Evolutionary conservation across 2,888 invertebrate species (phyloP), one percentile per base, ranked within the genome.

Genomic region (Hyppa rectilinea): DNA sequence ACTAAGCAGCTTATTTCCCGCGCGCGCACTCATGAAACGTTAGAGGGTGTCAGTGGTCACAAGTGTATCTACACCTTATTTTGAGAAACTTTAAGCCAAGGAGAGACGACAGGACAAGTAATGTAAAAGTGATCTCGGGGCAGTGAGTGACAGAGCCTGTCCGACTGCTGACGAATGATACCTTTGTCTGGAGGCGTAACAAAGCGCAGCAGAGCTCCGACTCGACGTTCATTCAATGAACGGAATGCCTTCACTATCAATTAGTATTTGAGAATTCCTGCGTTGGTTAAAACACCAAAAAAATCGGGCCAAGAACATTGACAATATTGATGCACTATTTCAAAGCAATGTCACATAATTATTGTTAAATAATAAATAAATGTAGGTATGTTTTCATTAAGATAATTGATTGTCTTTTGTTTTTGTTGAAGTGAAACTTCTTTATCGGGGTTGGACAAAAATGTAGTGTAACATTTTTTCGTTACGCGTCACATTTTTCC

Each of bases 241-340:
- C 26, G 34, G 40, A 43, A 36, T 14, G 36, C 9, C 26, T 36
- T 70, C n/a, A 43, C 20, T 36, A 14, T 52, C 43, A 20, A 34
- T 9, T 17, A 20, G 14, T 45, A 10, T 52, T 45, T 14, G 23
- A 6, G 6, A 5, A 52, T 34, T 70, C 5, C 2, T 14, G 31
- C 26, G 17, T 36, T 36, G 14, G 6, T 40, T 5, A 34, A 34
- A 69, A 9, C 7, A 29, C 4, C 12, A 34, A 26, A n/a, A 14
- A 0, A 1, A 45, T n/a, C 5, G 14, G 17, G 6, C 26, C 12
- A 23, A 40, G 14, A 17, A 29, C n/a, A 38, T n/a, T n/a, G 45
- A 47, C 12, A 31, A 43, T 67, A 60, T 29, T 68, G 17, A 40
- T 17, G 40, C 77, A 59, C 40, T 76, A 14, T 31, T 43, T 20